Evolutionary conservation across 2,113 vertebrate genomes (phyloP).

Genomic region (Gambusia affinis): DNA sequence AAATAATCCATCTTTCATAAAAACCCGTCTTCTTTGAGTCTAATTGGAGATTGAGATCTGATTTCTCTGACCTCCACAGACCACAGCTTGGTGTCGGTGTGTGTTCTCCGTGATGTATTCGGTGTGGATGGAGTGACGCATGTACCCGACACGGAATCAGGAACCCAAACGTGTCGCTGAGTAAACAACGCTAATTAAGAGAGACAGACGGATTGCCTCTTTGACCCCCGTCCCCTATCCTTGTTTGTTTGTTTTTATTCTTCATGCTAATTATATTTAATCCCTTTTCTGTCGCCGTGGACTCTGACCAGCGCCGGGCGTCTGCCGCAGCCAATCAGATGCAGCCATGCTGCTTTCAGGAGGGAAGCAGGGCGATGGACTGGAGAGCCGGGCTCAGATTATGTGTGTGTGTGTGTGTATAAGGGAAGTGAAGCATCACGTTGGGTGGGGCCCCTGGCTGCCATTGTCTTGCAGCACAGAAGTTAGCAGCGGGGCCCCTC

Average conservation of each 20-base stretch:
- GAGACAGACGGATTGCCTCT: slow-evolving; percentile 68
- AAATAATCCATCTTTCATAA: no score
- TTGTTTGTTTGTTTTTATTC: slow-evolving; percentile 79
- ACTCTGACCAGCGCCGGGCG: slow-evolving; percentile 52
- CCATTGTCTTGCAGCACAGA: slow-evolving; percentile 76
- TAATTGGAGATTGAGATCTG: background rate
- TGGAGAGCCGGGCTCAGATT: slow-evolving; percentile 24
- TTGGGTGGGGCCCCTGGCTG: slow-evolving; percentile 65
- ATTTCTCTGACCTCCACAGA: background rate
- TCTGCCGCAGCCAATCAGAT: slow-evolving; percentile 55
- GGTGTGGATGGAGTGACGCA: background rate
- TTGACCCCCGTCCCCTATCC: slow-evolving; percentile 56
- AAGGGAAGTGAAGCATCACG: slow-evolving; percentile 45
- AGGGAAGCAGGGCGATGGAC: background rate
- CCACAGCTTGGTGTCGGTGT: background rate
- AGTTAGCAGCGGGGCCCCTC: slow-evolving; percentile 74
- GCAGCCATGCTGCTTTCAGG: slow-evolving; percentile 15
- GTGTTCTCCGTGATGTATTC: background rate
- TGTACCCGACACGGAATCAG: slow-evolving; percentile 33
- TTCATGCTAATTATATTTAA: slow-evolving; percentile 82
- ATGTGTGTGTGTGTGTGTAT: slow-evolving; percentile 21
- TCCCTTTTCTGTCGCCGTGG: slow-evolving; percentile 52
- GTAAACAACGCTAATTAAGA: slow-evolving; percentile 82
- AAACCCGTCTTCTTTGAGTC: background rate
- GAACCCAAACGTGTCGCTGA: slow-evolving; percentile 62